These are phyloP conservation scores for Protobothrops mucrosquamatus DNA, from an alignment of 2,113 vertebrate genomes.

Conservation along the genomic window DNA sequence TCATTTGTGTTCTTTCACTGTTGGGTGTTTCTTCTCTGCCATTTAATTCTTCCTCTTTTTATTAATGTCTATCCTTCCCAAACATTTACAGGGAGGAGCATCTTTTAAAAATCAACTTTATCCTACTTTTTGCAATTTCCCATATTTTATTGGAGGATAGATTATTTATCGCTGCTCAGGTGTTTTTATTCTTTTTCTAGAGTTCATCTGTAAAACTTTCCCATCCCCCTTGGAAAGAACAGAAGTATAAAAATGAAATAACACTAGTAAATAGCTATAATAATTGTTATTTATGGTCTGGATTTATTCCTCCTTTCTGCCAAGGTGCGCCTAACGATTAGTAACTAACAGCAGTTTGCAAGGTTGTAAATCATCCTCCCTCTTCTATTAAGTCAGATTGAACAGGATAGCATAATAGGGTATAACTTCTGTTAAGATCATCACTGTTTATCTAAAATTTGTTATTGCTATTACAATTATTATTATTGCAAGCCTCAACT, in stretches of 20 bases:
- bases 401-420: not conserved
- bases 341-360: not conserved
- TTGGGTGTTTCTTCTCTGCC: not conserved
- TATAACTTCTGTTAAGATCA: not conserved
- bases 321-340: not conserved
- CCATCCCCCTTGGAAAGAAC: not conserved
- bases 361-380: not conserved
- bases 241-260: not conserved
- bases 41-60: not conserved
- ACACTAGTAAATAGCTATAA: no score
- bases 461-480: not conserved
- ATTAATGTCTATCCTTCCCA: not conserved
- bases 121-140: not conserved
- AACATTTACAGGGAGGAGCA: not conserved
- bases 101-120: not conserved
- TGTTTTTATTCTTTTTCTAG: not conserved
- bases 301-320: not conserved
- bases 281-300: not conserved
- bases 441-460: not conserved
- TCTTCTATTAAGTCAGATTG: not conserved
- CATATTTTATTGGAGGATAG: not conserved
- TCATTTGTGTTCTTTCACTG: not conserved
- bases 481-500: not conserved
- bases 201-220: not conserved
- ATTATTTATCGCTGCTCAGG: not conserved